These are phyloP conservation scores for Stegostoma tigrinum DNA, from an alignment of 2,113 vertebrate genomes.

Conservation along the genomic window DNA sequence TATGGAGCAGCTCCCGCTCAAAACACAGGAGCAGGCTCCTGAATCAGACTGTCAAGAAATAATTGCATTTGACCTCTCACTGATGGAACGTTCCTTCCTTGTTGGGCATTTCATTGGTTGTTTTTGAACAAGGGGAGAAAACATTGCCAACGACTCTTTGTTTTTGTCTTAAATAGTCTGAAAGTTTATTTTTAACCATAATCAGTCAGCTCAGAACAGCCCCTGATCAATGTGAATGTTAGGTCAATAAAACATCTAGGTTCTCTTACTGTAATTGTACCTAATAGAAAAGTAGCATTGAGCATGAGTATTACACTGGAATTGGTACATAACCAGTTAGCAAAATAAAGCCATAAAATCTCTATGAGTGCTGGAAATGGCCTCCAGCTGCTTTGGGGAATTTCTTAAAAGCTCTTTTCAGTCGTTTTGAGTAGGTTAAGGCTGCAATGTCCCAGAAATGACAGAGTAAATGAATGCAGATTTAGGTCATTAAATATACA, in stretches of 20 bases:
- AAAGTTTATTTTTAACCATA: background rate
- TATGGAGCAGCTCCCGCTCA: background rate
- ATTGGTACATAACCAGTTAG: background rate
- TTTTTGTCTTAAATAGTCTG: background rate
- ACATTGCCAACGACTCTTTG: too few relatives aligned
- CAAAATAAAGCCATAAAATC: background rate
- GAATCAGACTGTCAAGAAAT: background rate
- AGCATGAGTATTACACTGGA: background rate
- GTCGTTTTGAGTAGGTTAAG: background rate
- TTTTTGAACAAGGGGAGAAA: background rate
- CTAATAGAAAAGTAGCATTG: background rate
- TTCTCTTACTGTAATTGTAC: background rate
- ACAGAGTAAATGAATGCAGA: conserved; percentile 6
- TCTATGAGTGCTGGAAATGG: background rate
- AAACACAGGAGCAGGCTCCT: background rate
- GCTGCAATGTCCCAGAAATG: conserved; percentile 17
- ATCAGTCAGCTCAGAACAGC: background rate
- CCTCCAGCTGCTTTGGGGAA: conserved; percentile 19
- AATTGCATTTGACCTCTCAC: background rate
- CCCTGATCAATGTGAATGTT: background rate
- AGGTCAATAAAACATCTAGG: background rate
- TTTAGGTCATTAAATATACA: conserved; percentile 12
- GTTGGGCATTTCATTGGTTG: background rate
- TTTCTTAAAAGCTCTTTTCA: background rate
- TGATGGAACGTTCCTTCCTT: background rate